A percentile compares a stretch with the other conserved stretches of the same genome.
Evolutionary conservation across 23 tunicate genomes (phyloP).

Genomic region (Ciona savignyi): DNA sequence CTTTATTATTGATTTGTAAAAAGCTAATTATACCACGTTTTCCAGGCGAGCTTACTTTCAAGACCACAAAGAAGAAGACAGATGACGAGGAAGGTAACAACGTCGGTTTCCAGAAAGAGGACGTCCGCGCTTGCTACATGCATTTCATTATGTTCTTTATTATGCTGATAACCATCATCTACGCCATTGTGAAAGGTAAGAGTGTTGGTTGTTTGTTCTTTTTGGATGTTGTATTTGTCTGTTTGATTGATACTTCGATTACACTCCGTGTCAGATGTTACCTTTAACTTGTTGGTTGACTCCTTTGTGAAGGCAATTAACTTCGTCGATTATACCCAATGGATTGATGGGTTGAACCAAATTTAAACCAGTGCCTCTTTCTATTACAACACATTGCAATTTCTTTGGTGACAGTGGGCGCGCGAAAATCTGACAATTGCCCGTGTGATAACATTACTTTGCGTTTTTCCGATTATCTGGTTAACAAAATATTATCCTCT

Average conservation of each 20-base stretch:
- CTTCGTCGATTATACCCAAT: no score
- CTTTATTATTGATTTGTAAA: not conserved
- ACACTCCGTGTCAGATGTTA: no score
- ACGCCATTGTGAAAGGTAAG: slow-evolving; percentile 86
- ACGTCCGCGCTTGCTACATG: slow-evolving; percentile 94
- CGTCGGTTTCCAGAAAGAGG: slow-evolving; percentile 96
- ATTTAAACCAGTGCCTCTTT: no score
- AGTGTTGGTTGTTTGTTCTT: no score
- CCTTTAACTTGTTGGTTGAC: no score
- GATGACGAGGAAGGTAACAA: slow-evolving; percentile 85
- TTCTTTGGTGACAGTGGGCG: no score
- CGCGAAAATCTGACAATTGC: no score
- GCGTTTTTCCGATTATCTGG: not conserved
- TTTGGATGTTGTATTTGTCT: no score
- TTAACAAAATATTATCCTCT: not conserved
- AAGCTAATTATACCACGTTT: not conserved
- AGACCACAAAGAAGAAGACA: slow-evolving; percentile 94
- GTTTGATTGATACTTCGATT: no score
- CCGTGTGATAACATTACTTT: not conserved
- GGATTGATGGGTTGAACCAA: no score
- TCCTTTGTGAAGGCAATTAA: no score
- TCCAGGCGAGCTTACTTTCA: slow-evolving; percentile 93
- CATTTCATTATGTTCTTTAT: slow-evolving; percentile 97
- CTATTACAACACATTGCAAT: no score
- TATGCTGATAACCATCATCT: slow-evolving; percentile 92